These are phyloP conservation scores for Cladorhizidae sp. DNA, from an alignment of 37 sponge, comb jelly and placozoan genomes.

Conservation along the genomic window DNA sequence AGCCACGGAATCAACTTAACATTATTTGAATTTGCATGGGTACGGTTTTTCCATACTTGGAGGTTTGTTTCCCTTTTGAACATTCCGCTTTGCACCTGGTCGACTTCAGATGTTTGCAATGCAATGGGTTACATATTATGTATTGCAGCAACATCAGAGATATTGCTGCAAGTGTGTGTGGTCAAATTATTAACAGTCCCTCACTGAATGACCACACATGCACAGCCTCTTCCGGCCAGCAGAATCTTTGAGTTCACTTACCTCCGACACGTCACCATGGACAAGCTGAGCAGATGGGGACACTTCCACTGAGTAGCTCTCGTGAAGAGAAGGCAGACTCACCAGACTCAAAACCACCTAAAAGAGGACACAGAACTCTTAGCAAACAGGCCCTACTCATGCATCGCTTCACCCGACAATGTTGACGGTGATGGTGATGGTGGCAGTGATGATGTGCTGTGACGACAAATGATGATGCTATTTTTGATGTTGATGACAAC, in stretches of 20 bases:
- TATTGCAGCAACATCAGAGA: not conserved
- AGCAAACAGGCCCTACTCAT: not conserved
- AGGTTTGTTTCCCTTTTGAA: no score
- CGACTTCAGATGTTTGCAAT: no score
- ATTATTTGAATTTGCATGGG: no score
- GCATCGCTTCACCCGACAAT: no score
- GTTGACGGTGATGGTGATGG: not conserved
- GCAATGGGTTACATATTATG: no score
- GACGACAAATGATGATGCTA: not conserved
- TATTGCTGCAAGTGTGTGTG: not conserved
- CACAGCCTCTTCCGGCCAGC: not conserved
- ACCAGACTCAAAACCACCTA: slow-evolving; percentile 23
- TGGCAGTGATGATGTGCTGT: not conserved
- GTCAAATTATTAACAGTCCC: no score
- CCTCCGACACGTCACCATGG: slow-evolving; percentile 39
- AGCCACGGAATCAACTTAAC: no score
- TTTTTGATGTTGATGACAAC: not conserved
- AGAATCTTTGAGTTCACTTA: not conserved
- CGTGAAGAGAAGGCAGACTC: slow-evolving; percentile 29
- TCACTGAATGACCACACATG: not conserved
- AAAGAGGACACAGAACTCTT: not conserved
- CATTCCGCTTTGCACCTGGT: no score
- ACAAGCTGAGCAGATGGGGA: slow-evolving; percentile 17
- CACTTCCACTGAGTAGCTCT: slow-evolving; percentile 15
- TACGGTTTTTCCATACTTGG: no score